phyloP scores from a whole-genome alignment of 2,113 vertebrate genomes.

The Chiloscyllium plagiosum region DNA sequence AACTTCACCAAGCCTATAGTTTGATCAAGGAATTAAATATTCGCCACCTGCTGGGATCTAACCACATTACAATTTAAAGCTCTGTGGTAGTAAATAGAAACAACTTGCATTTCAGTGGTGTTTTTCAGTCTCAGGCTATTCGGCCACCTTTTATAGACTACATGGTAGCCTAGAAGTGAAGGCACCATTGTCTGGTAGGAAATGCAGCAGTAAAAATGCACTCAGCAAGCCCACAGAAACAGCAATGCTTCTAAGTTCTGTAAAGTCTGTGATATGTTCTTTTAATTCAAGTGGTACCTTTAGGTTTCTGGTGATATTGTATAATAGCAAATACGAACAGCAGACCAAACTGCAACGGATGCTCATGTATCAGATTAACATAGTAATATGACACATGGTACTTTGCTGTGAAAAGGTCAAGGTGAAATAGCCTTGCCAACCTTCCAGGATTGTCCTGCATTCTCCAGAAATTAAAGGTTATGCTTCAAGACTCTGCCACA shows the following conservation, averaged over 20 bases:
- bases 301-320: background rate
- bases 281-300: background rate
- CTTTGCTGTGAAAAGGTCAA: background rate
- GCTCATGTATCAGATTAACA: background rate
- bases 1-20: background rate
- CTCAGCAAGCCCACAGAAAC: background rate
- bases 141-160: background rate
- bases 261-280: background rate
- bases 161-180: background rate
- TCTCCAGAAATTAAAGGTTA: background rate
- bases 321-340: background rate
- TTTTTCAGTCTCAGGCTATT: background rate
- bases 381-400: background rate
- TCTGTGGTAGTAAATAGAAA: background rate
- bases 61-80: background rate
- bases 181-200: background rate
- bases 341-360: background rate
- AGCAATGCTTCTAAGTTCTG: too few species aligned
- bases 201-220: background rate
- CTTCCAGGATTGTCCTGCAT: background rate
- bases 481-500: too few species aligned
- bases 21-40: conserved; percentile 6
- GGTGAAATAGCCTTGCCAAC: background rate
- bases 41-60: conserved; percentile 8
- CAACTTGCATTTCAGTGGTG: background rate